Percentiles rank a stretch among this genome's conserved stretches.
Evolutionary conservation across 2,888 invertebrate genomes (phyloP).

Genomic region (Nomada hirtipes): DNA sequence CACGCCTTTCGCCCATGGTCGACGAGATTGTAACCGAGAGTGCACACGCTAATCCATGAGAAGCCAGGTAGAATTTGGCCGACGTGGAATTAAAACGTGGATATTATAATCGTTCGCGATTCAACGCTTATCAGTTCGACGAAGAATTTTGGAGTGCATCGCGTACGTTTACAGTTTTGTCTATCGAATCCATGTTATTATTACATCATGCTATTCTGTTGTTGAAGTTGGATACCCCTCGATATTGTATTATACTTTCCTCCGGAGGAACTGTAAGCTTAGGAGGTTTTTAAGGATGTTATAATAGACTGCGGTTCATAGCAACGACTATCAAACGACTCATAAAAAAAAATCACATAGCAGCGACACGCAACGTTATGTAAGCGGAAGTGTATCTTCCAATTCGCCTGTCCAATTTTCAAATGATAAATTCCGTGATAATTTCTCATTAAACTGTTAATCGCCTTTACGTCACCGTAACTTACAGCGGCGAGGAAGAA

Average conservation of each 20-base stretch:
- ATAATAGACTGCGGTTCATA: neutral
- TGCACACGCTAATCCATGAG: neutral
- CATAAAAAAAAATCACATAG: slow-evolving; percentile 7
- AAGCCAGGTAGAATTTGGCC: neutral
- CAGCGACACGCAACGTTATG: neutral
- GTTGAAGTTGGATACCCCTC: neutral
- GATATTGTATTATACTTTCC: neutral
- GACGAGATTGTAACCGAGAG: slow-evolving; percentile 14
- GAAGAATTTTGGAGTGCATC: neutral
- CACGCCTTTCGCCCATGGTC: slow-evolving; percentile 21
- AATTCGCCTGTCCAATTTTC: neutral
- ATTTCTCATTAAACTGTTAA: neutral
- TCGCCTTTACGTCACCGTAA: neutral
- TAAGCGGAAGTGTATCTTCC: neutral
- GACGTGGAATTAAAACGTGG: neutral
- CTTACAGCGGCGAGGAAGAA: no score
- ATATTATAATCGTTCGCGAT: neutral
- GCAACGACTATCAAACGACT: neutral
- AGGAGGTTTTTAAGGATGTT: neutral
- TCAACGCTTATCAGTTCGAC: neutral
- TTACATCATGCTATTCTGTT: neutral
- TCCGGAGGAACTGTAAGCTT: no score
- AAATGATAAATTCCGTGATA: neutral
- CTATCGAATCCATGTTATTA: neutral
- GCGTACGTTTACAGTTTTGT: neutral